These are phyloP conservation scores for Parnassius mnemosyne DNA, from an alignment of 2,888 invertebrate species.

Conservation along the genomic window DNA sequence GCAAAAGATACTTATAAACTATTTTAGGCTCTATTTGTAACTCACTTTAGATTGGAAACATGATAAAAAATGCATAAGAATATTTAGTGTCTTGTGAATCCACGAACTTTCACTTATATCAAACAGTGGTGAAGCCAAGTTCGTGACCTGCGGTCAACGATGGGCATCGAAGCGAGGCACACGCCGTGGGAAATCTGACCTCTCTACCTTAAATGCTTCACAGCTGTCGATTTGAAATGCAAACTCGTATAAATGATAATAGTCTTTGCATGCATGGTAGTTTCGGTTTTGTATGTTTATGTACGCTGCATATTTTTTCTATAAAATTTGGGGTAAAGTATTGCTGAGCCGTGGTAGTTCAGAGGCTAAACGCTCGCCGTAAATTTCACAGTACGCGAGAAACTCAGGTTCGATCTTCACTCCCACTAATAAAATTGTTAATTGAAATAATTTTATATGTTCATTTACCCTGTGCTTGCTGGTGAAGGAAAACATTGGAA, in stretches of 20 bases:
- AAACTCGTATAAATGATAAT: slow-evolving; percentile 18
- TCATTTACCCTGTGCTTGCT: too few species aligned
- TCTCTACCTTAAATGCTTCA: slow-evolving; percentile 8
- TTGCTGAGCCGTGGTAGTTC: not conserved
- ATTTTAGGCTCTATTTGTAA: too few species aligned
- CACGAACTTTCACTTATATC: slow-evolving; percentile 33
- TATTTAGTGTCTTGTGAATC: not conserved
- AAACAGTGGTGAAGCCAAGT: slow-evolving; percentile 24
- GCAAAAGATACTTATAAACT: too few species aligned
- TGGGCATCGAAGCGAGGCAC: slow-evolving; percentile 41
- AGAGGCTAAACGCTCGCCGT: too few species aligned
- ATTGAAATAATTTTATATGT: too few species aligned
- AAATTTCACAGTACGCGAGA: too few species aligned
- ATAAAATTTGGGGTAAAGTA: not conserved
- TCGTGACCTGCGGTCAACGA: slow-evolving; percentile 40
- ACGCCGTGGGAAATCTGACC: slow-evolving; percentile 43
- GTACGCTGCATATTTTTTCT: not conserved
- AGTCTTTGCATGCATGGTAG: not conserved
- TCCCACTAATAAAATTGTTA: too few species aligned
- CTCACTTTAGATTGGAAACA: too few species aligned
- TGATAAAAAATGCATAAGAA: not conserved
- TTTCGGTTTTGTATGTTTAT: not conserved
- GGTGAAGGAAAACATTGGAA: too few species aligned
- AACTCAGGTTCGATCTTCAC: too few species aligned
- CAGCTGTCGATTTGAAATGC: slow-evolving; percentile 19